Evolutionary conservation across 2,797 vertebrate species (phyloP), one percentile per base, ranked within the genome.

Genomic region (Gymnopithys bicolor): DNA sequence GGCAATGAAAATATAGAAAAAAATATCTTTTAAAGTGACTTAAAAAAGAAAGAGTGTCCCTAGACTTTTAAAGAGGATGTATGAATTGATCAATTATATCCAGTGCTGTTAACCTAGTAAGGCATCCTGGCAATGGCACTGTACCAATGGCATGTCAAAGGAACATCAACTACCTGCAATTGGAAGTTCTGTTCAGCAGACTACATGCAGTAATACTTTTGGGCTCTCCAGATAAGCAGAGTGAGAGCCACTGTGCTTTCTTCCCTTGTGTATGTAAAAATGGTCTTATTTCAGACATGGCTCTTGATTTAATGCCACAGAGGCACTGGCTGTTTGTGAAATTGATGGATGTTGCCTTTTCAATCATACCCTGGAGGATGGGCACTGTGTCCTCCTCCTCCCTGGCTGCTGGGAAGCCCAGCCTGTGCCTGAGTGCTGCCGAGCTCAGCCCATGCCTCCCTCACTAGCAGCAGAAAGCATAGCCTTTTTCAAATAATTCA

Each of bases 321-420:
- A 52, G 32, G 21, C 8, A 3, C 22, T 22, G 33, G 18, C 19
- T 49, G 5, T 9, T 19, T 28, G 37, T 66, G 53, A 80, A 69
- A 19, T 4, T 32, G 39, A 4, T 3, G 1, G 13, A 7, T 24
- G 30, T 6, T 43, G n/a, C 22, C 28, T 48, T 9, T 48, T 52
- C n/a, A 14, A n/a, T 0, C 10, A 1, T 0, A 39, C 13, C 24
- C 16, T 18, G 9, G n/a, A 24, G 21, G 30, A 27, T 2, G 7
- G 30, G 7, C 19, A 16, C 6, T 32, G 49, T 48, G 4, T 7
- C 7, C 11, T 77, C 14, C 14, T 63, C 10, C 32, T 56, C 5
- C 23, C 52, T 0, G 0, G 32, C 25, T 0, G 4, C 13, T 0
- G 5, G 19, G 33, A 27, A 76, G 5, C 48, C 10, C 46, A 53